Conservation (phyloP, 2,113 vertebrate species). For the Clupea harengus region DNA sequence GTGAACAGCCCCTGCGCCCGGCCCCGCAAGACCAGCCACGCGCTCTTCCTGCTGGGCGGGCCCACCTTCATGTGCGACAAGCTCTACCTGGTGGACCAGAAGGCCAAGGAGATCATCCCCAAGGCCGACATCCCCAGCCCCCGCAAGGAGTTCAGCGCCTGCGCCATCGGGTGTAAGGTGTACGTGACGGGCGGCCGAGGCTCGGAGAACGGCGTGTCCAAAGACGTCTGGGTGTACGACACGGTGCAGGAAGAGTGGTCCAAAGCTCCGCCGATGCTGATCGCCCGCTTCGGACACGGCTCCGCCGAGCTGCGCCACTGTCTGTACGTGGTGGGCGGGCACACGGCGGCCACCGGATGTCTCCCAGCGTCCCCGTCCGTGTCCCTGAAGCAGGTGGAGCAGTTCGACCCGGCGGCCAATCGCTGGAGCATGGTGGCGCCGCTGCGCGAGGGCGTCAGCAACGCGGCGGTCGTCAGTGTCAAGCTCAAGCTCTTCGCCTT, state of each 20-base stretch:
- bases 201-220: slow-evolving; percentile 81
- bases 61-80: slow-evolving; percentile 84
- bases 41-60: slow-evolving; percentile 78
- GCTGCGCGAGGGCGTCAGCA: slow-evolving; percentile 79
- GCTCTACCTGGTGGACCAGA: slow-evolving; percentile 80
- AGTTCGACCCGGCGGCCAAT: slow-evolving; percentile 78
- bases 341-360: slow-evolving; percentile 77
- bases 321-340: slow-evolving; percentile 80
- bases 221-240: slow-evolving; percentile 84
- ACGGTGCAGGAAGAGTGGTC: slow-evolving; percentile 81
- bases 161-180: slow-evolving; percentile 81
- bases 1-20: slow-evolving; percentile 78
- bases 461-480: slow-evolving; percentile 81
- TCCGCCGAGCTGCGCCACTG: slow-evolving; percentile 79
- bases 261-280: slow-evolving; percentile 81
- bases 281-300: slow-evolving; percentile 81
- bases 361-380: slow-evolving; percentile 81
- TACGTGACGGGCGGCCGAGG: slow-evolving; percentile 81
- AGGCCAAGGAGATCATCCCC: slow-evolving; percentile 81
- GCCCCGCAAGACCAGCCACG: slow-evolving; percentile 79
- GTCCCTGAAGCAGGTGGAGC: slow-evolving; percentile 82
- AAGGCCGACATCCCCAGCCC: slow-evolving; percentile 82
- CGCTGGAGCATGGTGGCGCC: slow-evolving; percentile 84
- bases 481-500: slow-evolving; percentile 82
- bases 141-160: slow-evolving; percentile 82